A percentile compares a stretch with the other conserved stretches of the same genome.
Evolutionary conservation across 2,888 invertebrate genomes (phyloP).

Genomic region (Argyresthia albistria): DNA sequence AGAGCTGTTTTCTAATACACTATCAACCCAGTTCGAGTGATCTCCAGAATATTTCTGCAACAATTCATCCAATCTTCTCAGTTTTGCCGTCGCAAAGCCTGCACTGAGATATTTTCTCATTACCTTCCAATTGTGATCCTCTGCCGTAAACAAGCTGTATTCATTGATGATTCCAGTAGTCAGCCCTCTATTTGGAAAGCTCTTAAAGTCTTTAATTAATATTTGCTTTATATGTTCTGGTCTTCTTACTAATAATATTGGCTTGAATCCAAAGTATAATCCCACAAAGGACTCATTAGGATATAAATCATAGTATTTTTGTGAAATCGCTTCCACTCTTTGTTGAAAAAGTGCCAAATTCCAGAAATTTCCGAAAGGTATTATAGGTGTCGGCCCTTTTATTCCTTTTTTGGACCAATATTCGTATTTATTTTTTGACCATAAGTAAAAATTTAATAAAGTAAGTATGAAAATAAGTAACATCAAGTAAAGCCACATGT

Average conservation of each 20-base stretch:
- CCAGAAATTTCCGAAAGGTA: neutral
- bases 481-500: neutral
- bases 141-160: conserved; percentile 35
- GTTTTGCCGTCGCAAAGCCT: conserved; percentile 23
- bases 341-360: neutral
- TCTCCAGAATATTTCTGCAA: conserved; percentile 5
- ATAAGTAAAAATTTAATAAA: neutral
- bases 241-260: conserved; percentile 37
- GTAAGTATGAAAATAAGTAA: neutral
- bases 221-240: conserved; percentile 35
- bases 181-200: neutral
- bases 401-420: neutral
- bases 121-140: conserved; percentile 40
- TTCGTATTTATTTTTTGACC: neutral
- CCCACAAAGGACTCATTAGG: conserved; percentile 36
- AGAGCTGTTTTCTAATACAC: conserved; percentile 1
- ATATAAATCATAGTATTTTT: too few species aligned
- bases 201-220: conserved; percentile 15
- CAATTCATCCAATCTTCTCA: neutral
- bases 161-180: too few species aligned
- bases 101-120: conserved; percentile 43
- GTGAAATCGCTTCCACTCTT: too few species aligned
- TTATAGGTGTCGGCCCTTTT: neutral
- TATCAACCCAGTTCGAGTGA: conserved; percentile 3
- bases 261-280: conserved; percentile 26